phyloP scores from a whole-genome alignment of 2,113 vertebrate genomes.

The Onychostoma macrolepis region DNA sequence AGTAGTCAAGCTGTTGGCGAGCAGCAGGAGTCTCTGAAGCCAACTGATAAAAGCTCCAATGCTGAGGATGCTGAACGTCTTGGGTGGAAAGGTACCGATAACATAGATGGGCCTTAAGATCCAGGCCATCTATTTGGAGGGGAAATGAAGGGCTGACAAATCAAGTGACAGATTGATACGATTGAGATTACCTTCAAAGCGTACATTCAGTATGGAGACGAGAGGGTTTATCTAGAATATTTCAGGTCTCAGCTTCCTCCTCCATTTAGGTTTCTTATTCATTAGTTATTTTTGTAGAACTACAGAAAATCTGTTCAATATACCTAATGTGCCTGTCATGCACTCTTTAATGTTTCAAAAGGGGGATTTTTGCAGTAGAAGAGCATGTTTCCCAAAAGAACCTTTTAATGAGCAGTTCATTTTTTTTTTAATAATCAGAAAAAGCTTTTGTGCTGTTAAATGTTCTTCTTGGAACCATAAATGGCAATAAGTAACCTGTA shows the following conservation, averaged over 20 bases:
- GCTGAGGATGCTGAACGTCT: conserved; percentile 54
- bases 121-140: conserved; percentile 27
- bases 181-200: neutral
- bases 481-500: too few species aligned
- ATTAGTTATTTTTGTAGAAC: neutral
- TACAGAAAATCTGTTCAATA: neutral
- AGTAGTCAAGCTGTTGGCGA: conserved; percentile 61
- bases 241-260: neutral
- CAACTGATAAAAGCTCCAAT: conserved; percentile 66
- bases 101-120: conserved; percentile 41
- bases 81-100: conserved; percentile 60
- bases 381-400: too few species aligned
- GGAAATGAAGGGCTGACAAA: conserved; percentile 14
- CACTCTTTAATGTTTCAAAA: too few species aligned
- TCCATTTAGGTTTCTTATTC: neutral
- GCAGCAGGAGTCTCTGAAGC: conserved; percentile 63
- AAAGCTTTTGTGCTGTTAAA: too few species aligned
- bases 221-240: neutral
- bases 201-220: neutral
- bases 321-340: neutral
- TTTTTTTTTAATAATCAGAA: too few species aligned
- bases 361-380: too few species aligned
- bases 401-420: too few species aligned
- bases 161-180: neutral
- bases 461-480: too few species aligned